These are phyloP conservation scores for Griposia aprilina DNA, from an alignment of 2,888 invertebrate genomes.

Conservation along the genomic window DNA sequence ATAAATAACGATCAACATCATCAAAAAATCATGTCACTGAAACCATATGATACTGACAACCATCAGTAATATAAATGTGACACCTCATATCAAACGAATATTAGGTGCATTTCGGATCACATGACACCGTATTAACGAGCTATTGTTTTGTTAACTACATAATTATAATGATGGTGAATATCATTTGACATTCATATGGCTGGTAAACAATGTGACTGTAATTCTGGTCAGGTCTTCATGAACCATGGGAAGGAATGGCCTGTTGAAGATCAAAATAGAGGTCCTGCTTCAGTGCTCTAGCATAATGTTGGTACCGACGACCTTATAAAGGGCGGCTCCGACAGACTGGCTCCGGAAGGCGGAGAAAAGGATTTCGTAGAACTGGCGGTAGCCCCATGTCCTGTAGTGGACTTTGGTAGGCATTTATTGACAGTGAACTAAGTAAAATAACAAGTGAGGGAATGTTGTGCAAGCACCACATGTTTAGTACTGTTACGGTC, in stretches of 20 bases:
- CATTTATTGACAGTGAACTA: too few relatives aligned
- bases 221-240: neutral
- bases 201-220: constrained; percentile 22
- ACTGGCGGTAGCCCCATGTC: too few relatives aligned
- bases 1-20: neutral
- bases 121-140: constrained; percentile 35
- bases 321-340: neutral
- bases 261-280: neutral
- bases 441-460: too few relatives aligned
- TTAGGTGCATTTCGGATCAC: neutral
- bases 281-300: too few relatives aligned
- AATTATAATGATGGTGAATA: constrained; percentile 9
- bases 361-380: too few relatives aligned
- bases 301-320: neutral
- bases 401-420: too few relatives aligned
- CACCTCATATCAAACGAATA: neutral
- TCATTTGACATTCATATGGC: constrained; percentile 19
- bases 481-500: too few relatives aligned
- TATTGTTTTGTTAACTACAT: constrained; percentile 41
- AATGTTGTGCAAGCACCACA: too few relatives aligned
- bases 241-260: constrained; percentile 1
- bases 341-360: neutral
- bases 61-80: too few relatives aligned
- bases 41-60: constrained; percentile 6
- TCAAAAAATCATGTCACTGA: neutral